phyloP scores from a whole-genome alignment of 2,797 vertebrate genomes.

The Tolypeutes matacus region DNA sequence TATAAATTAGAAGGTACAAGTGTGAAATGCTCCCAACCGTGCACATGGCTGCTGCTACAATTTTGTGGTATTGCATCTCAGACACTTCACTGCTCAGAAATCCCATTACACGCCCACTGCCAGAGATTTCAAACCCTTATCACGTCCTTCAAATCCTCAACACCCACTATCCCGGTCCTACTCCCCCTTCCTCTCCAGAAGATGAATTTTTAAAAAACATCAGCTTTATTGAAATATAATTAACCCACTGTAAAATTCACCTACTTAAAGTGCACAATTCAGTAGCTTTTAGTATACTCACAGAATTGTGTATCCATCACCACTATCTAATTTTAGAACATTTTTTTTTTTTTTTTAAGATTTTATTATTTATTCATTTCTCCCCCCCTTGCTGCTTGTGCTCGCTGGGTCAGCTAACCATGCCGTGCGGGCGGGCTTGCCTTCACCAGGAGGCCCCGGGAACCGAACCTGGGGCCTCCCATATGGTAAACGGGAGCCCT shows the following conservation, averaged over 20 bases:
- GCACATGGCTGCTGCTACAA: not conserved
- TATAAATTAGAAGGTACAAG: not conserved
- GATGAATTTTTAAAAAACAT: not conserved
- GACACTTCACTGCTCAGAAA: not conserved
- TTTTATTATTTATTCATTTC: no score
- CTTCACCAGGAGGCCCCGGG: no score
- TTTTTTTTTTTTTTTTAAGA: no score
- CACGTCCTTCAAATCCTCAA: not conserved
- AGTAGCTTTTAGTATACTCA: slow-evolving; percentile 23
- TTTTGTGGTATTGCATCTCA: not conserved
- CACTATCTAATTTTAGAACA: not conserved
- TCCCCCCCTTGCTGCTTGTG: no score
- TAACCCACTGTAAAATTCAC: not conserved
- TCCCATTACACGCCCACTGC: not conserved
- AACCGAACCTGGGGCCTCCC: no score
- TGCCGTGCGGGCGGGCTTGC: no score
- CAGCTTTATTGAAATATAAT: slow-evolving; percentile 24
- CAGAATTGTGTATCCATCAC: not conserved
- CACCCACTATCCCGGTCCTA: not conserved
- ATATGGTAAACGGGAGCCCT: no score
- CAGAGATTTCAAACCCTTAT: slow-evolving; percentile 44
- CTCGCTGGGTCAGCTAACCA: no score
- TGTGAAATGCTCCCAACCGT: not conserved
- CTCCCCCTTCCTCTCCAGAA: not conserved
- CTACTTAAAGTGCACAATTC: not conserved